Conservation (phyloP, 2,888 invertebrate genomes). For the Lagria hirta region DNA sequence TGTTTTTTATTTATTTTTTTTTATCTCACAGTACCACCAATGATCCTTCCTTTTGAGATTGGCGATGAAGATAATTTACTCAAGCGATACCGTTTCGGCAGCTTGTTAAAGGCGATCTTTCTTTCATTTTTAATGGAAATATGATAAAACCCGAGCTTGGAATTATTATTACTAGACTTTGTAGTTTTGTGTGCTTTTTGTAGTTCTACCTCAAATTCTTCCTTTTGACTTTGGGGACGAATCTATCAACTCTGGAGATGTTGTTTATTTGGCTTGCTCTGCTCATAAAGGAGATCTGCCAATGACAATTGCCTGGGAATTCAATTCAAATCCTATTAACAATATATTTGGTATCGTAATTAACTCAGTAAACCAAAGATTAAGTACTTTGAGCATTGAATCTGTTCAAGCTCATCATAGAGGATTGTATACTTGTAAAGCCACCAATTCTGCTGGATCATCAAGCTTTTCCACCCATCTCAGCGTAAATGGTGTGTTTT, state of each 20-base stretch:
- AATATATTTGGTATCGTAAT: conserved; percentile 56
- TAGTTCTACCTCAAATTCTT: conserved; percentile 47
- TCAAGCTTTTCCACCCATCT: conserved; percentile 57
- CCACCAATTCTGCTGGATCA: conserved; percentile 55
- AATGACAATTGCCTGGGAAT: conserved; percentile 69
- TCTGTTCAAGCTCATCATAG: conserved; percentile 69
- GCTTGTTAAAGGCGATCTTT: conserved; percentile 77
- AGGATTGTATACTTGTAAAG: conserved; percentile 75
- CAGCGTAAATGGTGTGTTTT: conserved; percentile 56
- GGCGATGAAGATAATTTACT: conserved; percentile 72
- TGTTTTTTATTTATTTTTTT: background rate
- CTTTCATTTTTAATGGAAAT: too few relatives aligned
- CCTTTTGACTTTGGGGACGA: conserved; percentile 56
- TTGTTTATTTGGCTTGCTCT: conserved; percentile 60
- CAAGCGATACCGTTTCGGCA: conserved; percentile 70
- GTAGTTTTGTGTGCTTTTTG: too few relatives aligned
- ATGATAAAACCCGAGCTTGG: too few relatives aligned
- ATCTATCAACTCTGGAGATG: conserved; percentile 65
- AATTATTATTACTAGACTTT: too few relatives aligned
- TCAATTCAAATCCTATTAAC: conserved; percentile 53
- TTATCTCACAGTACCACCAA: conserved; percentile 67
- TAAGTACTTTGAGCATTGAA: conserved; percentile 68
- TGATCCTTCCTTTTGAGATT: conserved; percentile 76
- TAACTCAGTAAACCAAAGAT: conserved; percentile 51
- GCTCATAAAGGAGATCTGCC: conserved; percentile 73